Evolutionary conservation across 2,888 invertebrate species (phyloP), one percentile per base, ranked within the genome.

Genomic region (Odontocolon sp.): DNA sequence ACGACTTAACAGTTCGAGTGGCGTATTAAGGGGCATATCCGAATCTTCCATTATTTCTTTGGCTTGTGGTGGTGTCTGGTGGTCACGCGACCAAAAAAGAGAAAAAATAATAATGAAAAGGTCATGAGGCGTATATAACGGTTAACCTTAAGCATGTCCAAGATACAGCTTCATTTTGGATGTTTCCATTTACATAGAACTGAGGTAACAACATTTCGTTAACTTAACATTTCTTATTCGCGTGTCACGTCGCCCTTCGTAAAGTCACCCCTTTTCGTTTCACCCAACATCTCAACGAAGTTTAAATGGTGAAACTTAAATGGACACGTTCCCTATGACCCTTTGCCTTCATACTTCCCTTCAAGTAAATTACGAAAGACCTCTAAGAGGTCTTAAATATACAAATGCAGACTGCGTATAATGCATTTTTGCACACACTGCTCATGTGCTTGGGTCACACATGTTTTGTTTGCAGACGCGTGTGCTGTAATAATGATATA

Each of bases 241-340:
- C 52, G 52, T 66, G 52, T 14, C 16, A 11, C 64, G 36, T 36
- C 64, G 21, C 36, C 16, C 66, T 66, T 66, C 40, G 23, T 40
- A 52, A 11, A 31, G 16, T 54, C 54, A 54, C 18, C 18, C 50
- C n/a, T 31, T 33, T 54, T 31, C 8, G 1, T n/a, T n/a, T n/a
- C n/a, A n/a, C n/a, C n/a, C n/a, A n/a, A n/a, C n/a, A n/a, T n/a
- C n/a, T n/a, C n/a, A n/a, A n/a, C n/a, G n/a, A n/a, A n/a, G n/a
- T n/a, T n/a, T n/a, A n/a, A n/a, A n/a, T n/a, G n/a, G 38, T 45
- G 33, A 33, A 36, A 47, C 18, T 16, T 57, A 69, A 63, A 69
- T 64, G 59, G 57, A 64, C 63, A 59, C 64, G 57, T 67, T 74
- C 45, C 54, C 69, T 56, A 56, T 69, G 74, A 40, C 74, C 61